A percentile compares a stretch with the other conserved stretches of the same genome.
Evolutionary conservation across 2,113 vertebrate genomes (phyloP).

Genomic region (Hydrolagus affinis): DNA sequence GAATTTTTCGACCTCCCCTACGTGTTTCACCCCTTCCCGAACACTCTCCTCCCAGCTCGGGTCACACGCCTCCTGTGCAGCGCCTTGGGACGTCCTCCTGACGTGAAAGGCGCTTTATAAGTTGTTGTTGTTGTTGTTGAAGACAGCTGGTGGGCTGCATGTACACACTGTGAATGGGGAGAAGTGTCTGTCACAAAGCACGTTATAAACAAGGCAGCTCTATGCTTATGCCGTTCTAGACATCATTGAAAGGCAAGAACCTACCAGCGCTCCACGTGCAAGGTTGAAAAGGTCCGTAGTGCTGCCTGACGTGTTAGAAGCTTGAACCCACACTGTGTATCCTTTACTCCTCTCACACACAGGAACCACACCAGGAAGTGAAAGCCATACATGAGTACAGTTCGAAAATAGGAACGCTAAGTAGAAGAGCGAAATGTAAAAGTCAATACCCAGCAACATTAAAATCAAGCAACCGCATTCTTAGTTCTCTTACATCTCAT

Average conservation of each 20-base stretch:
- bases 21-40: too few species aligned
- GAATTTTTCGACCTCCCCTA: too few species aligned
- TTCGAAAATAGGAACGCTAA: constrained; percentile 86
- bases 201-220: too few species aligned
- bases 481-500: too few species aligned
- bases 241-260: constrained; percentile 25
- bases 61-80: too few species aligned
- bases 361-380: constrained; percentile 97
- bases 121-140: too few species aligned
- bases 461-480: background rate
- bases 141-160: too few species aligned
- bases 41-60: too few species aligned
- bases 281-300: constrained; percentile 70
- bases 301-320: constrained; percentile 86
- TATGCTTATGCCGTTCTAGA: background rate
- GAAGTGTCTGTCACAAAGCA: too few species aligned
- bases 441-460: background rate
- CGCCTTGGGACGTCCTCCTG: too few species aligned
- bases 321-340: constrained; percentile 96
- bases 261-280: constrained; percentile 91
- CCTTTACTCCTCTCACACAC: constrained; percentile 80
- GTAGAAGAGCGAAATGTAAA: constrained; percentile 15
- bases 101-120: too few species aligned
- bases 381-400: constrained; percentile 90
- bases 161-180: too few species aligned